Conservation (phyloP, 2,888 invertebrate species). For the Cryptus viduatorius region DNA sequence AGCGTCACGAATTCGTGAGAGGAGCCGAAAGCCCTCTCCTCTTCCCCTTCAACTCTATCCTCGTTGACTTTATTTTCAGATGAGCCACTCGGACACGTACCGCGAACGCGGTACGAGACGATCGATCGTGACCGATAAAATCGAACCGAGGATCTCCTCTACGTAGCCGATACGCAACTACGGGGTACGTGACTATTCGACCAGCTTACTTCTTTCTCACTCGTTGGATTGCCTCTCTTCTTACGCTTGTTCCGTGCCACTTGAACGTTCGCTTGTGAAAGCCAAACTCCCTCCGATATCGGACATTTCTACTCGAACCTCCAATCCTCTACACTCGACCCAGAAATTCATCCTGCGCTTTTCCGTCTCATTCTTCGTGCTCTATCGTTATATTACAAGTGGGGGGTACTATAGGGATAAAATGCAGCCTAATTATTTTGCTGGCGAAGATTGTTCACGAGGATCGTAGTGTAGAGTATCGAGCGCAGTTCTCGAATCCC, state of each 20-base stretch:
- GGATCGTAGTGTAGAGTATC: neutral
- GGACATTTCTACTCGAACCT: slow-evolving; percentile 44
- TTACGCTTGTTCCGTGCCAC: slow-evolving; percentile 19
- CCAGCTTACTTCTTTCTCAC: slow-evolving; percentile 35
- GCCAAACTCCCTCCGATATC: slow-evolving; percentile 57
- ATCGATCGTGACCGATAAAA: slow-evolving; percentile 71
- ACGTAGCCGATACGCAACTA: slow-evolving; percentile 42
- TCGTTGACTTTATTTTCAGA: slow-evolving; percentile 64
- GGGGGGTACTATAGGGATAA: neutral
- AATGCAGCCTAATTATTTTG: slow-evolving; percentile 48
- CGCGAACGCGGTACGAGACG: slow-evolving; percentile 39
- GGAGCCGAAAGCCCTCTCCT: slow-evolving; percentile 9
- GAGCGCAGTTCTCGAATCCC: neutral
- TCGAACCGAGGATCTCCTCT: slow-evolving; percentile 63
- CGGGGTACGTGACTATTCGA: slow-evolving; percentile 69
- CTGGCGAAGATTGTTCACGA: slow-evolving; percentile 1
- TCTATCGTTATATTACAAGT: slow-evolving; percentile 3
- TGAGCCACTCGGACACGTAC: slow-evolving; percentile 67
- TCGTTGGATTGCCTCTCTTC: slow-evolving; percentile 17
- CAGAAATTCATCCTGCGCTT: slow-evolving; percentile 51
- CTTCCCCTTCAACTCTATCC: neutral
- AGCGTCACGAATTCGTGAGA: slow-evolving; percentile 46
- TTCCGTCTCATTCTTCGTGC: slow-evolving; percentile 41
- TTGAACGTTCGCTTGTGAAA: slow-evolving; percentile 55
- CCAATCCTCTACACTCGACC: slow-evolving; percentile 59